These are phyloP conservation scores for Drosophila tanythrix DNA, from an alignment of 2,888 invertebrate species.

Conservation along the genomic window DNA sequence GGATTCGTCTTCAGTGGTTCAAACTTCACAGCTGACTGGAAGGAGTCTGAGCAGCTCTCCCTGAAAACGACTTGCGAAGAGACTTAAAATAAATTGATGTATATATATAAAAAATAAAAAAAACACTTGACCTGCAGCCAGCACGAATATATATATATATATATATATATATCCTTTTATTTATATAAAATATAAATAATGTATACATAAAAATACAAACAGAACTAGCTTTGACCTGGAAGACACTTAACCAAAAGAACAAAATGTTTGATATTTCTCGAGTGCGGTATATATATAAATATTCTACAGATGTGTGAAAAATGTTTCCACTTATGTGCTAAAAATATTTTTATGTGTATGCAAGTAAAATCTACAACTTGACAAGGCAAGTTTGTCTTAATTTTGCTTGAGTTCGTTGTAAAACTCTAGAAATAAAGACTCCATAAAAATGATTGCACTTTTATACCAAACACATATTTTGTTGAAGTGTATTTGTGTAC, in stretches of 20 bases:
- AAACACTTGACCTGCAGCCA: background rate
- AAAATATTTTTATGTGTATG: background rate
- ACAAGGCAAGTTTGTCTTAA: background rate
- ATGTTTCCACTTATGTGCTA: background rate
- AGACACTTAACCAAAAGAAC: background rate
- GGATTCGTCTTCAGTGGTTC: background rate
- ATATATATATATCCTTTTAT: background rate
- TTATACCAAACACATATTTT: background rate
- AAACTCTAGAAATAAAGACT: background rate
- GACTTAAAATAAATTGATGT: background rate
- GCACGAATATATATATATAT: no score
- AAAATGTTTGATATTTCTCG: accelerated
- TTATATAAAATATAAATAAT: background rate
- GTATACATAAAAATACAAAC: background rate
- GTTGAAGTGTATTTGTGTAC: constrained; percentile 11
- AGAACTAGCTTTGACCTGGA: background rate
- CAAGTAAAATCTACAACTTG: background rate
- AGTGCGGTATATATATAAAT: background rate
- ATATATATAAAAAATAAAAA: background rate
- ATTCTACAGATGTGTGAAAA: background rate
- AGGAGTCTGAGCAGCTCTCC: background rate
- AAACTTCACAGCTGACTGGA: background rate
- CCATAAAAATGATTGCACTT: background rate
- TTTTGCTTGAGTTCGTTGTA: background rate
- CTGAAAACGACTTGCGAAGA: background rate